Percentiles rank a stretch among this genome's conserved stretches.
Conservation (phyloP, 1,140 invertebrate genomes). For the Capitella teleta region DNA sequence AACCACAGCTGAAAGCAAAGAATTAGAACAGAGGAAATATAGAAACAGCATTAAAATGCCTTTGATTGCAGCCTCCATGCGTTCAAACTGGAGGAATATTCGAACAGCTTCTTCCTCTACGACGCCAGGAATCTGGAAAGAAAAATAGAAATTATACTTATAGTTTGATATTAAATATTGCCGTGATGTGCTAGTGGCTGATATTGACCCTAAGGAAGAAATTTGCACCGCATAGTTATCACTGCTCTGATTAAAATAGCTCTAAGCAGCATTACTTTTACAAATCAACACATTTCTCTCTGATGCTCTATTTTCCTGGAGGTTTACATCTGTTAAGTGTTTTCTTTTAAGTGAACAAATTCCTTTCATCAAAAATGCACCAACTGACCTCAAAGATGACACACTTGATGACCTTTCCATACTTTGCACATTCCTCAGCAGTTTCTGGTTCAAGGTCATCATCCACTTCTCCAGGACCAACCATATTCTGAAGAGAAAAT, state of each 20-base stretch:
- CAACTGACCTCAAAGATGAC: constrained; percentile 77
- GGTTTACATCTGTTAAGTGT: too few species aligned
- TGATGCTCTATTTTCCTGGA: too few species aligned
- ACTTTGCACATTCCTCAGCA: constrained; percentile 96
- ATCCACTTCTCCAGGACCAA: constrained; percentile 94
- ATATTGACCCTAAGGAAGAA: too few species aligned
- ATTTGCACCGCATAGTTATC: too few species aligned
- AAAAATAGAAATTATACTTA: too few species aligned
- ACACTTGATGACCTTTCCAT: constrained; percentile 85
- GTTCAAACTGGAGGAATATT: constrained; percentile 96
- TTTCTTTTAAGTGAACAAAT: too few species aligned
- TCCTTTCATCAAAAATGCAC: too few species aligned
- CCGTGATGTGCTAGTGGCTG: too few species aligned
- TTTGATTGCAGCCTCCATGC: constrained; percentile 95
- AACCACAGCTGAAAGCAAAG: constrained; percentile 73
- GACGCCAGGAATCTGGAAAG: constrained; percentile 38
- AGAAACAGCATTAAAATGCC: constrained; percentile 30
- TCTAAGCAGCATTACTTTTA: too few species aligned
- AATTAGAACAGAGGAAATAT: background rate
- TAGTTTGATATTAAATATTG: too few species aligned
- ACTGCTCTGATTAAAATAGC: too few species aligned
- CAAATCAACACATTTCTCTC: too few species aligned
- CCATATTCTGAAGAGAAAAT: constrained; percentile 74
- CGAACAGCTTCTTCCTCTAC: constrained; percentile 81
- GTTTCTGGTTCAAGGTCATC: constrained; percentile 96